These are phyloP conservation scores for Carlito syrichta DNA, from an alignment of 2,113 vertebrate species.

Conservation along the genomic window DNA sequence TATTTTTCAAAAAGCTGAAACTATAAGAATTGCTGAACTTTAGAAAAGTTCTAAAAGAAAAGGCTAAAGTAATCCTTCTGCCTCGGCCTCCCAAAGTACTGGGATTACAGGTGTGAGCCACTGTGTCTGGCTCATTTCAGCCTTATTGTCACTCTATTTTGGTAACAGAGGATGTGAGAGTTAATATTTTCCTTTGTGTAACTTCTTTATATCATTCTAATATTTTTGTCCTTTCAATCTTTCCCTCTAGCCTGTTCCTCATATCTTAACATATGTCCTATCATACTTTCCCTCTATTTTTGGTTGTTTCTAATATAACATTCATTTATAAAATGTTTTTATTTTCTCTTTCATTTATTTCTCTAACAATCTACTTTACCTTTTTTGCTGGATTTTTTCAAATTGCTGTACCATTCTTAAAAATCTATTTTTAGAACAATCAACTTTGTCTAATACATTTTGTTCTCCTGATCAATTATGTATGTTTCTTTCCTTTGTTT, in stretches of 20 bases:
- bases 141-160: not conserved
- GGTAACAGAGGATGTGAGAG: no score
- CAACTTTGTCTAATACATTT: not conserved
- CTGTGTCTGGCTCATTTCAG: no score
- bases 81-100: no score
- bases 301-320: not conserved
- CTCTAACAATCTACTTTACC: not conserved
- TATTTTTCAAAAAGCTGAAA: slow-evolving; percentile 20
- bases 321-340: not conserved
- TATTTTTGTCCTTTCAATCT: not conserved
- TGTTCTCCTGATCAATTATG: not conserved
- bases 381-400: not conserved
- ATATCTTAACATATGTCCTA: not conserved
- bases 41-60: no score
- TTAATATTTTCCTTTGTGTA: no score
- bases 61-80: no score
- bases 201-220: not conserved
- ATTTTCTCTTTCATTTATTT: not conserved
- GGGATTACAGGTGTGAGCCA: no score
- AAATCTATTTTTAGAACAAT: not conserved
- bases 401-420: not conserved
- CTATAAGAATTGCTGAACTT: no score
- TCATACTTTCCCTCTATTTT: not conserved
- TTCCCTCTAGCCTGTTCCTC: not conserved
- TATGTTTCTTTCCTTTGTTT: no score